These are phyloP conservation scores for Micromussa lordhowensis DNA, from an alignment of 92 coral and sea anemone species.

Conservation along the genomic window DNA sequence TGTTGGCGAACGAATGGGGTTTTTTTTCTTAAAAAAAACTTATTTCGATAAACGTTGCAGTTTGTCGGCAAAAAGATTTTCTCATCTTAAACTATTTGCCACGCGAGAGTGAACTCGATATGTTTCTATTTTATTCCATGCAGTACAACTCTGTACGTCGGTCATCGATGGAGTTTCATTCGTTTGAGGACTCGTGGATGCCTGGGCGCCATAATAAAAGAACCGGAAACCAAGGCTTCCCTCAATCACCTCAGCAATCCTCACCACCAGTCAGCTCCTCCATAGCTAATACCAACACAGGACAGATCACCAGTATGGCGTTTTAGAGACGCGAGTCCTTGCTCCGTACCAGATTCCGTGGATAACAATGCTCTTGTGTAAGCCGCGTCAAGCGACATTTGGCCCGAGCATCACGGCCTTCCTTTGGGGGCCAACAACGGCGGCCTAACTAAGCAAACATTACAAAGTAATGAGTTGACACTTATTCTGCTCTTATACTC, in stretches of 20 bases:
- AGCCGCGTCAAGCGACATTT: not conserved
- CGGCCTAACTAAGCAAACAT: not conserved
- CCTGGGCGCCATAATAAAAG: not conserved
- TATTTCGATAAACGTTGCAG: too few relatives aligned
- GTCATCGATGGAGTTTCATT: conserved; percentile 47
- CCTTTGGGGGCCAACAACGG: not conserved
- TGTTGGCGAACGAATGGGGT: not conserved
- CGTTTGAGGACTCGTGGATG: conserved; percentile 40
- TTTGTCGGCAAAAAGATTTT: too few relatives aligned
- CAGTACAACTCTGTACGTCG: conserved; percentile 17
- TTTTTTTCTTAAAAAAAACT: too few relatives aligned
- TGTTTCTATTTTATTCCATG: not conserved
- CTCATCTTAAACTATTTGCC: too few relatives aligned
- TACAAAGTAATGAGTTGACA: not conserved
- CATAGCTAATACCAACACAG: conserved; percentile 6
- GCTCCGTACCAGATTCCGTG: not conserved
- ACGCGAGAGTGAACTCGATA: not conserved
- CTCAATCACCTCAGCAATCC: not conserved
- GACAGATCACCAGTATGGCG: conserved; percentile 46
- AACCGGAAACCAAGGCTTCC: not conserved
- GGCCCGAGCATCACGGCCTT: not conserved
- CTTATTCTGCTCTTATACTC: not conserved
- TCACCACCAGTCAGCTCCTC: not conserved
- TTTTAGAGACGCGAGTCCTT: not conserved
- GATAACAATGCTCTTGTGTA: not conserved